Evolutionary conservation across 1,140 invertebrate species (phyloP).

Genomic region (Hetaerina americana): DNA sequence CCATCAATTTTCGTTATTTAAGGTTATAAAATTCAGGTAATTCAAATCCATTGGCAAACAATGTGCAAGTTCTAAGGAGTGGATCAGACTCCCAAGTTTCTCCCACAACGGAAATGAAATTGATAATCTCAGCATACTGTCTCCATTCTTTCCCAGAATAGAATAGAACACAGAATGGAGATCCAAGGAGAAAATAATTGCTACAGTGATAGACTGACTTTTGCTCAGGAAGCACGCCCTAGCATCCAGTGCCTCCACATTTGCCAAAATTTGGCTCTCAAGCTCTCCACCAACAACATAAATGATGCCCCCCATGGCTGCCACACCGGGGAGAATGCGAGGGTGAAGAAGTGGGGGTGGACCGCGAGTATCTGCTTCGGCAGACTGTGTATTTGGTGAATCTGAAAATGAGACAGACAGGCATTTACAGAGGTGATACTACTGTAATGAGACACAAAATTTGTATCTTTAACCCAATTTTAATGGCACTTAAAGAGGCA

Average conservation of each 20-base stretch:
- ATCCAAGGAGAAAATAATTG: neutral
- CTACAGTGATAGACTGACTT: conserved; percentile 16
- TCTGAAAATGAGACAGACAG: no score
- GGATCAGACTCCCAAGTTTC: no score
- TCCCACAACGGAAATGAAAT: no score
- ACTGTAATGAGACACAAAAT: no score
- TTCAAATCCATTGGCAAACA: no score
- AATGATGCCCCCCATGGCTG: conserved; percentile 73
- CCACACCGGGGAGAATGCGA: conserved; percentile 78
- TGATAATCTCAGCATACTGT: no score
- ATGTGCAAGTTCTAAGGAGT: no score
- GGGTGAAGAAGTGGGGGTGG: conserved; percentile 72
- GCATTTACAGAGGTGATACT: no score
- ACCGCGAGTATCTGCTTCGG: conserved; percentile 60
- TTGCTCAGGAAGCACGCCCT: conserved; percentile 42
- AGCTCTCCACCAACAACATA: conserved; percentile 88
- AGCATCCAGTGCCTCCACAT: conserved; percentile 78
- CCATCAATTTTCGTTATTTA: no score
- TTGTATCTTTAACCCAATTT: no score
- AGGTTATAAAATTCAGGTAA: no score
- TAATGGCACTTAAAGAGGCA: no score
- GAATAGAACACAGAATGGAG: neutral
- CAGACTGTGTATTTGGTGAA: conserved; percentile 20
- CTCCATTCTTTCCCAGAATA: neutral
- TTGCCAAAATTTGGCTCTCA: conserved; percentile 79